phyloP scores from a whole-genome alignment of 2,888 invertebrate genomes.

The Pristionchus arcanus region DNA sequence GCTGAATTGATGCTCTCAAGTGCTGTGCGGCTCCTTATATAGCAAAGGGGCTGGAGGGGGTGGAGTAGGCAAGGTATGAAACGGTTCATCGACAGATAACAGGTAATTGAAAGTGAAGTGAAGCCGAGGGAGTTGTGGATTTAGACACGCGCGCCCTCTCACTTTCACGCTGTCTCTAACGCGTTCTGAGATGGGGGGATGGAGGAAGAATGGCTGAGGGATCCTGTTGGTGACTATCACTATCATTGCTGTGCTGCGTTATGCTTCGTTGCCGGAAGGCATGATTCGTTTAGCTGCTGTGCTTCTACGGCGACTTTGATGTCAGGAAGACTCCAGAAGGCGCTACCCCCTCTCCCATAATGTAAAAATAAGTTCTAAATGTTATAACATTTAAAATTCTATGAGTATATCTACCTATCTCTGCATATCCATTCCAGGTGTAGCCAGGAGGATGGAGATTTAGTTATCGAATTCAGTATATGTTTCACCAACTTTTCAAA shows the following conservation, averaged over 20 bases:
- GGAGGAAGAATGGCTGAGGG: neutral
- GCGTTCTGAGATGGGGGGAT: neutral
- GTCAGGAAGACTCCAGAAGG: too few relatives aligned
- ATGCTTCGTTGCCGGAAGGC: neutral
- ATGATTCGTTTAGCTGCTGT: too few relatives aligned
- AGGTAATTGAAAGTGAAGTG: slow-evolving; percentile 39
- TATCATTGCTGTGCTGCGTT: slow-evolving; percentile 40
- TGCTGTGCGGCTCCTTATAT: slow-evolving; percentile 16
- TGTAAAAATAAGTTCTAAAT: too few relatives aligned
- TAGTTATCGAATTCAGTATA: too few relatives aligned
- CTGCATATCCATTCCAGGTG: too few relatives aligned
- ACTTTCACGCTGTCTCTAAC: neutral
- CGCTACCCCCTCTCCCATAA: too few relatives aligned
- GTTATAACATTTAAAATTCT: too few relatives aligned
- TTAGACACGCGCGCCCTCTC: slow-evolving; percentile 20
- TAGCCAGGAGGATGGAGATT: too few relatives aligned
- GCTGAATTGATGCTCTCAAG: slow-evolving; percentile 18
- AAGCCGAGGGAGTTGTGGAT: neutral
- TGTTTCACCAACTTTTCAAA: too few relatives aligned
- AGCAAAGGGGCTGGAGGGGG: slow-evolving; percentile 4
- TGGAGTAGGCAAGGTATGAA: slow-evolving; percentile 40
- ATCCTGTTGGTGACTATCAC: slow-evolving; percentile 43
- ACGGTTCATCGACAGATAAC: slow-evolving; percentile 42
- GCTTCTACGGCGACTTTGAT: too few relatives aligned
- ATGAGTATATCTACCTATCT: too few relatives aligned